phyloP scores from a whole-genome alignment of 2,888 invertebrate genomes.

The Morpho achilles region DNA sequence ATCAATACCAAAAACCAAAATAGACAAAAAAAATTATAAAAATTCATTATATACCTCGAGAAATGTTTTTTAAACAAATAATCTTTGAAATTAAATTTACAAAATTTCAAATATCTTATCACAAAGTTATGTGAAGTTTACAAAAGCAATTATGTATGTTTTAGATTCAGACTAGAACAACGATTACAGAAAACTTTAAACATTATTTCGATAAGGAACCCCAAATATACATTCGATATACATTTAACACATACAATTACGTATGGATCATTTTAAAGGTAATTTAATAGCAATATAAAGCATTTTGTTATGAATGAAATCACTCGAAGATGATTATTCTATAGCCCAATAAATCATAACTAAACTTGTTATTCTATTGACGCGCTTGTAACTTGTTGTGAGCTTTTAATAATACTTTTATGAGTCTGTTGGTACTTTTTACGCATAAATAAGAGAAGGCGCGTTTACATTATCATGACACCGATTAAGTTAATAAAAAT shows the following conservation, averaged over 20 bases:
- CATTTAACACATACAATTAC: background rate
- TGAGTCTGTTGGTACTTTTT: background rate
- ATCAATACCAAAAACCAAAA: too few relatives aligned
- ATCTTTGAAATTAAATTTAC: too few relatives aligned
- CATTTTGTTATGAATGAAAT: constrained; percentile 37
- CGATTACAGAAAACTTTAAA: too few relatives aligned
- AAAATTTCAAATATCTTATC: too few relatives aligned
- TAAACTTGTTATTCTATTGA: constrained; percentile 28
- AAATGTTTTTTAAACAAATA: too few relatives aligned
- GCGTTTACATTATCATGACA: background rate
- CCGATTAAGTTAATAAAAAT: background rate
- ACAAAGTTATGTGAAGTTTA: too few relatives aligned
- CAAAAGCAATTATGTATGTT: too few relatives aligned
- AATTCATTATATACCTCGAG: too few relatives aligned
- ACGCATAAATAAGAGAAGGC: background rate
- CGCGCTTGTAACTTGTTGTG: constrained; percentile 14
- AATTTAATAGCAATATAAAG: constrained; percentile 34
- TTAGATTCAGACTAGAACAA: too few relatives aligned
- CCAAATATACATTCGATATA: background rate
- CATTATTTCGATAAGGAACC: background rate
- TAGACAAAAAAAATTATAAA: too few relatives aligned
- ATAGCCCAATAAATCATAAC: constrained; percentile 35
- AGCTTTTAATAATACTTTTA: background rate
- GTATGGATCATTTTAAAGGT: constrained; percentile 7
- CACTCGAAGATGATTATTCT: constrained; percentile 34